These are phyloP conservation scores for Geothlypis trichas DNA, from an alignment of 2,113 vertebrate species.

Conservation along the genomic window DNA sequence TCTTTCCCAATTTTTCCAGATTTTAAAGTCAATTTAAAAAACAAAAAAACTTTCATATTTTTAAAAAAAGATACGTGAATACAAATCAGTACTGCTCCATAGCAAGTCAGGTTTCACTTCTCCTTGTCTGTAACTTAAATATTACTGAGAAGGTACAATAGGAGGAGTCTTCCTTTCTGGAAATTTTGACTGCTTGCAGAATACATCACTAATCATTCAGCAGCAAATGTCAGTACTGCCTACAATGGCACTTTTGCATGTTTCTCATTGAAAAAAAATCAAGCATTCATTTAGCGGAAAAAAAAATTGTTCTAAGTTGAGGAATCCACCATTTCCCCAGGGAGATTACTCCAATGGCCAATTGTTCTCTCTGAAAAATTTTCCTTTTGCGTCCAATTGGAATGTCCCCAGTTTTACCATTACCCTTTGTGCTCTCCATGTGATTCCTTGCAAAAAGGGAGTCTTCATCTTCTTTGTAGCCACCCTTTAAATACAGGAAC, in stretches of 20 bases:
- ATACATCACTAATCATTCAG: background rate
- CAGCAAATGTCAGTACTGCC: background rate
- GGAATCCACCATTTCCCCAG: background rate
- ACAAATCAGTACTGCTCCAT: background rate
- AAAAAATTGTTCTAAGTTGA: background rate
- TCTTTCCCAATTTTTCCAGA: background rate
- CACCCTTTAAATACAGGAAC: background rate
- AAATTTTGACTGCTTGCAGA: background rate
- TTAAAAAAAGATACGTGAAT: background rate
- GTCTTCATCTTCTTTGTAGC: background rate
- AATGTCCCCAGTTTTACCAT: background rate
- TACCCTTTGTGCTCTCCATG: background rate
- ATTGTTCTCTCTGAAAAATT: background rate
- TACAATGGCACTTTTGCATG: background rate
- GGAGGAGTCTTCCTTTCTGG: background rate
- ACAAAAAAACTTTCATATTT: rapidly evolving
- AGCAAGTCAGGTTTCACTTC: background rate
- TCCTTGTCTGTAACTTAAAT: background rate
- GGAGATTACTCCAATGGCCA: background rate
- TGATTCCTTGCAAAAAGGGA: background rate
- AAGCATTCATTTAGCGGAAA: background rate
- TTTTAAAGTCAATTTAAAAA: background rate
- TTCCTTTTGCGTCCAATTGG: background rate
- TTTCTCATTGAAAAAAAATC: background rate
- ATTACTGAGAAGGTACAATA: background rate